A percentile compares a stretch with the other conserved stretches of the same genome.
Conservation (phyloP, 2,113 vertebrate species). For the Axis porcinus region DNA sequence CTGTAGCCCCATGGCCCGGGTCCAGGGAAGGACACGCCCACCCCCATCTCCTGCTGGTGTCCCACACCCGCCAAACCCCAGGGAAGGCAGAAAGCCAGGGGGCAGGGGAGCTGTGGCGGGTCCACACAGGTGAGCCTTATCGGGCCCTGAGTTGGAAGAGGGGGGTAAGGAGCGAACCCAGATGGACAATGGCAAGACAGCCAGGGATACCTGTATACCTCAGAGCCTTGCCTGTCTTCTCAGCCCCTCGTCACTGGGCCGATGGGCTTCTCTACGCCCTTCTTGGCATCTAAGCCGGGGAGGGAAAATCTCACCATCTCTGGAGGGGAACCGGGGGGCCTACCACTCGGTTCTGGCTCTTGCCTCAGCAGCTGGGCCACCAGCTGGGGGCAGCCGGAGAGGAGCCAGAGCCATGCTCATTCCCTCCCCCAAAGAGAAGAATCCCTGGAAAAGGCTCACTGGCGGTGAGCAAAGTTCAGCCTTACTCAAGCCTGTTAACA, state of each 20-base stretch:
- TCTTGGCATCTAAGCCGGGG: neutral
- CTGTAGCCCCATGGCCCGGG: neutral
- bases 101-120: neutral
- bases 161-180: neutral
- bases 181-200: neutral
- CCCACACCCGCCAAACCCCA: neutral
- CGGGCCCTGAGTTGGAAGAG: neutral
- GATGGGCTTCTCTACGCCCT: neutral
- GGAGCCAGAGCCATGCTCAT: neutral
- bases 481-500: neutral
- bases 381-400: neutral
- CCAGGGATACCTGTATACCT: neutral
- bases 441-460: neutral
- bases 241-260: neutral
- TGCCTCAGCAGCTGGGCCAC: neutral
- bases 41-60: neutral
- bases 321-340: neutral
- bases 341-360: neutral
- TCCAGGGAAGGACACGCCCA: neutral
- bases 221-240: neutral
- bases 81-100: neutral
- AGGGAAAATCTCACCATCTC: neutral
- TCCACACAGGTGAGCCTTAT: neutral
- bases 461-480: neutral
- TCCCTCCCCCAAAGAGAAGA: neutral